A percentile compares a stretch with the other conserved stretches of the same genome.
Conservation (phyloP, 2,113 vertebrate species). For the Callospermophilus lateralis region DNA sequence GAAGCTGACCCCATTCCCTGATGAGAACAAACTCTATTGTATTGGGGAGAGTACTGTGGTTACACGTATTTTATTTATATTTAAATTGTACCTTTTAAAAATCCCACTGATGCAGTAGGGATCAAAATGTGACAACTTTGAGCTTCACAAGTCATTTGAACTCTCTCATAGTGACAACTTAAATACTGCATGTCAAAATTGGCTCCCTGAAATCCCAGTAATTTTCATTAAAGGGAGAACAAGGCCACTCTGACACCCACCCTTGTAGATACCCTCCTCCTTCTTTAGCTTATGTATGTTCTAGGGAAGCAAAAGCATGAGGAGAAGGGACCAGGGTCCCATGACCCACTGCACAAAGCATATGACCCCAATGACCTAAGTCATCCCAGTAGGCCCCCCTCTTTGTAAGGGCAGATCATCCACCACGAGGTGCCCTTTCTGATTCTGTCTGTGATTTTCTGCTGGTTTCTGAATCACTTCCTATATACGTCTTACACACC, state of each 20-base stretch:
- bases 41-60: background rate
- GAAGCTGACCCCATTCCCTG: background rate
- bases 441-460: too few relatives aligned
- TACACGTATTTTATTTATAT: background rate
- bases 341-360: too few relatives aligned
- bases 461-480: background rate
- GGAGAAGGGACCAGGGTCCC: too few relatives aligned
- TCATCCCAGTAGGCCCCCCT: too few relatives aligned
- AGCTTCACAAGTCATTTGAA: background rate
- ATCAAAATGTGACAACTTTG: background rate
- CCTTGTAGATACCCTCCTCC: too few relatives aligned
- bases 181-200: background rate
- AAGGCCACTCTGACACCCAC: too few relatives aligned
- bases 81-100: background rate
- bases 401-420: background rate
- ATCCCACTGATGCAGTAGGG: background rate
- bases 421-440: too few relatives aligned
- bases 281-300: too few relatives aligned
- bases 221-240: background rate
- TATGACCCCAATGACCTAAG: too few relatives aligned
- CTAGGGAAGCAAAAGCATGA: too few relatives aligned
- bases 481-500: too few relatives aligned
- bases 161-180: background rate
- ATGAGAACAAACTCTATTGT: background rate
- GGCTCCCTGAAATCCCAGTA: background rate